A percentile compares a stretch with the other conserved stretches of the same genome.
Evolutionary conservation across 2,888 invertebrate species (phyloP).

Genomic region (Andrena camellia): DNA sequence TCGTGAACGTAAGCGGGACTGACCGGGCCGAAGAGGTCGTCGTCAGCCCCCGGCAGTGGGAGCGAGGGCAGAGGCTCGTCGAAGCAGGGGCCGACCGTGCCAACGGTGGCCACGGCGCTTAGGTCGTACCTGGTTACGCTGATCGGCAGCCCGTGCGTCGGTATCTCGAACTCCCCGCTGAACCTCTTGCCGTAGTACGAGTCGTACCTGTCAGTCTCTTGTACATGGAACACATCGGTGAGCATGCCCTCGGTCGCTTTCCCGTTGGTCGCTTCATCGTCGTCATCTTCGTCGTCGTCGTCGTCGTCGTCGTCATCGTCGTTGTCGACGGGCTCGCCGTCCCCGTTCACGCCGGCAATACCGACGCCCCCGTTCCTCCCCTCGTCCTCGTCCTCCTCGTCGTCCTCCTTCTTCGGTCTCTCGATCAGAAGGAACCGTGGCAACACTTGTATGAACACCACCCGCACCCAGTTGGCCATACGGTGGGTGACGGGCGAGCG

Average conservation of each 20-base stretch:
- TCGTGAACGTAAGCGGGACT: slow-evolving; percentile 86
- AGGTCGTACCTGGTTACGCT: slow-evolving; percentile 67
- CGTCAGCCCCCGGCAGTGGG: slow-evolving; percentile 92
- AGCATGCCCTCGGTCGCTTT: slow-evolving; percentile 88
- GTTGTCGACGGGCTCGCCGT: slow-evolving; percentile 86
- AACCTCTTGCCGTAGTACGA: slow-evolving; percentile 88
- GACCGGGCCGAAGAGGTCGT: slow-evolving; percentile 93
- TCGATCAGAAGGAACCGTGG: slow-evolving; percentile 95
- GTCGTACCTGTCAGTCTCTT: slow-evolving; percentile 89
- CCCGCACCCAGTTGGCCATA: slow-evolving; percentile 96
- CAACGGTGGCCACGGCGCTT: slow-evolving; percentile 88
- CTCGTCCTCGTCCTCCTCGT: slow-evolving; percentile 87
- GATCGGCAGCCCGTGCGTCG: slow-evolving; percentile 80
- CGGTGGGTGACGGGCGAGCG: slow-evolving; percentile 96
- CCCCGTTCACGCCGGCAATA: slow-evolving; percentile 86
- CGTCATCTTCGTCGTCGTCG: slow-evolving; percentile 81
- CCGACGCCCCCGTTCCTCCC: slow-evolving; percentile 81
- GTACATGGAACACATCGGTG: slow-evolving; percentile 92
- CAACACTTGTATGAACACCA: slow-evolving; percentile 93
- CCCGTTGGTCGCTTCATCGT: slow-evolving; percentile 87
- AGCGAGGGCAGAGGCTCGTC: slow-evolving; percentile 90
- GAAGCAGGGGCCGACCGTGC: slow-evolving; percentile 86
- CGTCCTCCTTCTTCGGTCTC: slow-evolving; percentile 93
- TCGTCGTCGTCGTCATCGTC: slow-evolving; percentile 83
- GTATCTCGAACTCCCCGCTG: slow-evolving; percentile 91